Base-by-base conservation (phyloP, 2,888 invertebrate species). In the Escarpia spicata region DNA sequence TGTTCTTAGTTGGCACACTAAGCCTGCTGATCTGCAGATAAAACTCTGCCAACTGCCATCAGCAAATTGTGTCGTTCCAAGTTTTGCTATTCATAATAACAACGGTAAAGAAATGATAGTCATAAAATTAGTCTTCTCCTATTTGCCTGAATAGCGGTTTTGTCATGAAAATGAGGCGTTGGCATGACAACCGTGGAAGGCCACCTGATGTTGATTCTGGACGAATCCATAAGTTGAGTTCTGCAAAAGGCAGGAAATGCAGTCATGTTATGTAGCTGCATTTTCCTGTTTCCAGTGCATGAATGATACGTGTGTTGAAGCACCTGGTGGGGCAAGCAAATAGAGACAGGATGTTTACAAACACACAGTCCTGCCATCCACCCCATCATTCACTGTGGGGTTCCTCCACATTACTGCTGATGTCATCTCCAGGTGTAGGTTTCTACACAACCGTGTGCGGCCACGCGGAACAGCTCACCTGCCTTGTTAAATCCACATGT, bases 221-320 rank as follows among this genome's bases (percentile, higher is more conserved):
- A 6, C n/a, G 75, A 19, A 26, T 75, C 26, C 26, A 75, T n/a
- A 26, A 75, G 26, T 75, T 26, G 75, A 26, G 75, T 75, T 75
- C 75, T 75, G 75, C 75, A 75, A 75, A 75, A 75, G 75, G 75
- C 75, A 75, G 75, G 75, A 75, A 75, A 75, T n/a, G 75, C 26
- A 26, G 75, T 19, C 75, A 3, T 75, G 75, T 75, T 75, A 26
- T 26, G n/a, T 75, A 26, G 75, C 6, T 75, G 75, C 75, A 75
- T 75, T 75, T 75, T 75, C 75, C 75, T 75, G 75, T 75, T 75
- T 75, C 75, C 75, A 75, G 26, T 75, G 19, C 19, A 26, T 75
- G 75, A 75, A 75, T 15, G 75, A 75, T 75, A 75, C 19, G 75
- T 75, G 75, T 75, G 75, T 75, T 75, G 19, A n/a, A n/a, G 75